Base-by-base conservation (phyloP, 2,888 invertebrate genomes). In the Pandemis heparana region DNA sequence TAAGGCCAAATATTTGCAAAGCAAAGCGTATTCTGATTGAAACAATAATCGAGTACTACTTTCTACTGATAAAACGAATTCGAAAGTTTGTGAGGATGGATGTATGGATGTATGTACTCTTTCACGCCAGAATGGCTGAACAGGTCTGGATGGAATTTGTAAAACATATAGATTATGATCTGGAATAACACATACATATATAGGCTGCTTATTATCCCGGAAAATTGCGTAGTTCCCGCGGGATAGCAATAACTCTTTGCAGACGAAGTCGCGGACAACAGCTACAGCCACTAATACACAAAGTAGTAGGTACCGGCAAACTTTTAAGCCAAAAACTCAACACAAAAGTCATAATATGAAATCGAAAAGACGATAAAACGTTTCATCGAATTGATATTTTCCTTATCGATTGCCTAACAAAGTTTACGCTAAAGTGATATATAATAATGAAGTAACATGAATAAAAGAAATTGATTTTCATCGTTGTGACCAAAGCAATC, bases 401-500 rank as follows among this genome's bases (percentile, higher is more conserved):
- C 64, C 16, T 59, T 59, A n/a, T 60, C 51, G 48, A 43, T 16
- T 64, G 16, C 62, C 48, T 69, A 60, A 65, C 69, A 60, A 60
- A 38, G 73, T 74, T 67, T 63, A 46, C 73, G 51, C 60, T 65
- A 48, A 51, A 74, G 23, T 69, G 64, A 69, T 74, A 64, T 74
- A 64, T 56, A 73, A 68, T 73, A 69, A 73, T 69, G 56, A 68
- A 73, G 73, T 74, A 64, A 60, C 73, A 74, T 69, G 69, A 74
- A 63, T 74, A 69, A 74, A 74, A 69, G 56, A 64, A 74, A 69
- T 65, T 74, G 69, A 60, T 69, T 74, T 69, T 60, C 69, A 65
- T 48, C 64, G 51, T 64, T 64, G 68, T 60, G 66, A 51, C 59
- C 73, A 41, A 60, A 51, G 75, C 67, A 71, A 71, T 70, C 70